Evolutionary conservation across 1,140 invertebrate genomes (phyloP), one percentile per base, ranked within the genome.

Genomic region (Heliconius hermathena): DNA sequence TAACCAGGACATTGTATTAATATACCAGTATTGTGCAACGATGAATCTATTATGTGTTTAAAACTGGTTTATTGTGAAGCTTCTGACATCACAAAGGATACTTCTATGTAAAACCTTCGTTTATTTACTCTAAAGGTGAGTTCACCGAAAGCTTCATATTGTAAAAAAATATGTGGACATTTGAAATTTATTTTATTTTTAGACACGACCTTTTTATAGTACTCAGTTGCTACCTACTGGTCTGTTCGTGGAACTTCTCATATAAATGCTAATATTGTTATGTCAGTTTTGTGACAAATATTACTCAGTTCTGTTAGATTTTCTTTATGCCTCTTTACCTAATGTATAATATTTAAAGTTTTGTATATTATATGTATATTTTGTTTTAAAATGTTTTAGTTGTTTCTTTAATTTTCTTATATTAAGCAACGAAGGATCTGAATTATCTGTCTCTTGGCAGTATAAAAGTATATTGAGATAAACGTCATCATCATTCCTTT

Each of bases 1-100:
- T 66, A 66, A 66, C 33, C 18, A 36, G 74, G 74, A 75, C 29
- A 75, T 75, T 75, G 54, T 75, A 60, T 75, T 75, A 75, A 60
- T 75, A 52, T 6, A 9, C 20, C 54, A 41, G 66, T 75, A 66
- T 75, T 66, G 29, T 38, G 54, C 54, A n/a, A n/a, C 33, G 74
- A 36, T 66, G 54, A 46, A 66, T 75, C 29, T 75, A 74, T 75
- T 66, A 38, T 75, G 26, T 38, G 33, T 41, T n/a, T 16, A 13
- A 66, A 66, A 66, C 60, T 13, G 60, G 9, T 66, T 66, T 18
- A 36, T 75, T 13, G 9, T 38, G 18, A 22, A 36, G 26, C 13
- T 36, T 38, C 33, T 20, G 60, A 66, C 60, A 29, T 66, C 60
- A 29, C 60, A 66, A 60, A 66, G 60, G 60, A 26, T 66, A 66